Conservation (phyloP, 2,888 invertebrate genomes). For the Sepioteuthis lessoniana region DNA sequence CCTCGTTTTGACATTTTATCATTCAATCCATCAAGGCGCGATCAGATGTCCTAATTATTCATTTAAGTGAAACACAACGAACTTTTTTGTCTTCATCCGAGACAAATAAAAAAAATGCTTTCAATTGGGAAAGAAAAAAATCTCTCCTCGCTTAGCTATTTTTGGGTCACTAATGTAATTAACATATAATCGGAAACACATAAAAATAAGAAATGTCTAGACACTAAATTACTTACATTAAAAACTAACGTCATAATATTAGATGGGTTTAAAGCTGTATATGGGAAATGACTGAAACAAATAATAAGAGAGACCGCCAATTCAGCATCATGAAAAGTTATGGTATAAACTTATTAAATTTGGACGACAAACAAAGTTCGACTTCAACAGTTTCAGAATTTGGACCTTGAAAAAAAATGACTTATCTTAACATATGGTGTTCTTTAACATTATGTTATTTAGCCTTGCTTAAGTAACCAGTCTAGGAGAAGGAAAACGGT, state of each 20-base stretch:
- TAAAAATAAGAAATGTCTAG: neutral
- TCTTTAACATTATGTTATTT: no score
- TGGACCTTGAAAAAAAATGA: no score
- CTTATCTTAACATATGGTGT: no score
- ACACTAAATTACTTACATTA: neutral
- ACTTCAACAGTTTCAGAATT: no score
- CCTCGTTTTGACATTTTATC: slow-evolving; percentile 17
- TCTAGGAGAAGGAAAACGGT: no score
- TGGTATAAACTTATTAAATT: no score
- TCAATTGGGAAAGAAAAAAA: neutral
- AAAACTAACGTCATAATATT: neutral
- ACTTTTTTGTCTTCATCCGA: neutral
- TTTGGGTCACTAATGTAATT: neutral
- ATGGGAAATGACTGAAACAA: neutral
- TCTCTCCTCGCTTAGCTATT: neutral
- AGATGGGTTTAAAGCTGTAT: neutral
- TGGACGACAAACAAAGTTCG: no score
- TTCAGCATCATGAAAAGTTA: neutral
- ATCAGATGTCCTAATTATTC: neutral
- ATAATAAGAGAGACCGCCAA: neutral
- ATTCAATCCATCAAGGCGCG: neutral
- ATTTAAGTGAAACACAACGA: neutral
- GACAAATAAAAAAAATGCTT: neutral
- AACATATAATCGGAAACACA: neutral
- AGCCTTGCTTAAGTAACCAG: no score